Evolutionary conservation across 2,888 invertebrate genomes (phyloP).

Genomic region (Erpobdella octoculata): DNA sequence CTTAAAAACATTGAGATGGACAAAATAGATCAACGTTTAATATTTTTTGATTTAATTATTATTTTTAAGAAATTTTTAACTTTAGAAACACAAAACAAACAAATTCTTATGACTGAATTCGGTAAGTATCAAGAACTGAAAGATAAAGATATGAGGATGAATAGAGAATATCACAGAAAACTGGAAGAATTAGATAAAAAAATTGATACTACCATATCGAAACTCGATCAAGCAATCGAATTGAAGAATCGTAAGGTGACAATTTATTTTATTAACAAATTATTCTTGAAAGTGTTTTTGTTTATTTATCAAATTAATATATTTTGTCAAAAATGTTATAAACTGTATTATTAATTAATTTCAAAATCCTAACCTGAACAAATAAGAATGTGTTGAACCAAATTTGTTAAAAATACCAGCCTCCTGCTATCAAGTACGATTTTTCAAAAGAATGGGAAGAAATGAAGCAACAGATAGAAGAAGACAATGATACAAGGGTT

Average conservation of each 20-base stretch:
- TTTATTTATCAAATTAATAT: neutral
- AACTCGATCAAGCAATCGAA: neutral
- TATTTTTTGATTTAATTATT: too few relatives aligned
- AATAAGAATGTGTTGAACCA: neutral
- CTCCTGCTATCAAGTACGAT: slow-evolving; percentile 21
- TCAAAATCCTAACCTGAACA: neutral
- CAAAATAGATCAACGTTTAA: too few relatives aligned
- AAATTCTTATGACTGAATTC: slow-evolving; percentile 77
- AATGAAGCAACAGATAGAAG: slow-evolving; percentile 25
- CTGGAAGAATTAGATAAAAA: slow-evolving; percentile 10
- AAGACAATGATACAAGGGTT: slow-evolving; percentile 23
- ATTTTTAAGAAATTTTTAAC: too few relatives aligned
- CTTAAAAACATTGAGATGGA: too few relatives aligned
- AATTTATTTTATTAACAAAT: neutral
- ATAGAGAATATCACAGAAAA: slow-evolving; percentile 22
- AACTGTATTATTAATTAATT: neutral
- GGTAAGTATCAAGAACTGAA: slow-evolving; percentile 70
- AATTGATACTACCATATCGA: neutral
- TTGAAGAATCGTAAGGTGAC: slow-evolving; percentile 5
- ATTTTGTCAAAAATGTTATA: too few relatives aligned
- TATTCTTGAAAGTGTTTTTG: neutral
- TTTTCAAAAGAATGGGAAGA: slow-evolving; percentile 25
- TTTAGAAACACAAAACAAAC: slow-evolving; percentile 56
- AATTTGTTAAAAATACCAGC: neutral
- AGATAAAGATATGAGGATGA: slow-evolving; percentile 26